Percentiles rank a stretch among this genome's conserved stretches.
Conservation (phyloP, 2,888 invertebrate genomes). For the Hemicrepidius hirtus region DNA sequence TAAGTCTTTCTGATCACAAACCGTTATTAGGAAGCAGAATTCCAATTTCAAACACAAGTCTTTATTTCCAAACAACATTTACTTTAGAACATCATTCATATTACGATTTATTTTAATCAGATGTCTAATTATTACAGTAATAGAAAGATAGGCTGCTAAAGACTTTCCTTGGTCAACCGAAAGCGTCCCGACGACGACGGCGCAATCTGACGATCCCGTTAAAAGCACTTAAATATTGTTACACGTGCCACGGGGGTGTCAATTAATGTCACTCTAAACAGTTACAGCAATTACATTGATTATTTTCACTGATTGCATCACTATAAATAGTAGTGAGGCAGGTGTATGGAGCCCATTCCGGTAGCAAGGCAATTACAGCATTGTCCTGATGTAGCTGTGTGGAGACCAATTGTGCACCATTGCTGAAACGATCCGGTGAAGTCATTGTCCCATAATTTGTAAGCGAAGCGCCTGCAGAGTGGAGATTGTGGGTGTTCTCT, state of each 20-base stretch:
- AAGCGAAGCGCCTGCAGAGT: conserved; percentile 48
- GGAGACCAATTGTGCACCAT: conserved; percentile 48
- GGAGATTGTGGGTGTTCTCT: conserved; percentile 50
- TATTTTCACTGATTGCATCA: conserved; percentile 40
- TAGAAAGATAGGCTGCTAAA: neutral
- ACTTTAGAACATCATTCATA: neutral
- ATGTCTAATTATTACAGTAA: conserved; percentile 12
- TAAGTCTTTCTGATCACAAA: neutral
- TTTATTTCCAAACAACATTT: neutral
- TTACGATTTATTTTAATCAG: neutral
- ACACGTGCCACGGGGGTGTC: conserved; percentile 13
- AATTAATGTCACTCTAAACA: conserved; percentile 32
- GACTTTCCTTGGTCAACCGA: neutral
- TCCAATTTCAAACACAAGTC: neutral
- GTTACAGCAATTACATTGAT: conserved; percentile 40
- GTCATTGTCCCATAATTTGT: conserved; percentile 53
- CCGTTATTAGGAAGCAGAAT: neutral
- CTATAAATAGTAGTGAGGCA: conserved; percentile 41
- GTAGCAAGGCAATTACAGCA: conserved; percentile 41
- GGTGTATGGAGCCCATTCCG: conserved; percentile 42
- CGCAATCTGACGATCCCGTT: conserved; percentile 9
- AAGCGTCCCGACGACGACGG: conserved; percentile 27
- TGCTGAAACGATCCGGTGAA: conserved; percentile 43
- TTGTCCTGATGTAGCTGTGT: conserved; percentile 42
- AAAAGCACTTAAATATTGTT: conserved; percentile 34